Base-by-base conservation (phyloP, 2,113 vertebrate genomes). In the Chaetodon trifascialis region DNA sequence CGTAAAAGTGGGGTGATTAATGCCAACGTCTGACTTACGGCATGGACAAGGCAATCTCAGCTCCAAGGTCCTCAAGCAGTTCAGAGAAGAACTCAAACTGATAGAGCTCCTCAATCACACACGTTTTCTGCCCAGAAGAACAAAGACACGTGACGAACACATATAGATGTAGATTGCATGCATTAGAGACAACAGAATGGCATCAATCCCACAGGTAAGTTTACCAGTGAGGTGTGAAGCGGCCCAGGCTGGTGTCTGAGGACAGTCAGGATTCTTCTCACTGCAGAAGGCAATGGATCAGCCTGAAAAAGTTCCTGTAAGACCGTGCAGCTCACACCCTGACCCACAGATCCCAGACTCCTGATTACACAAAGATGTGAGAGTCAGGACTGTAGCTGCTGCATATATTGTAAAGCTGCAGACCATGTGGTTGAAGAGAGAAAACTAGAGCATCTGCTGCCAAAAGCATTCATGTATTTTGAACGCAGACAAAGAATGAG, bases 151-250 rank as follows among this genome's bases (percentile, higher is more conserved):
- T 11, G 8, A 72, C 11, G 81, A 40, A 64, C 12, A 4, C 4
- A 38, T 40, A 40, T 2, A 60, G 25, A 52, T 38, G 5, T 12
- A 16, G 0, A 52, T 25, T 1, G 42, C 30, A 60, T 67, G 4
- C 3, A 64, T 23, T 21, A 60, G 1, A 56, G 14, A 34, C 3
- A 46, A 44, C 6, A 16, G 8, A 34, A 55, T 42, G 17, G 52
- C 36, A 78, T 51, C 17, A 74, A 1, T 58, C 1, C 14, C 49
- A 42, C 17, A 16, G 49, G 30, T 46, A 2, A 40, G 14, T 52
- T 74, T 92, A 96, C 96, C 94, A 96, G 85, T 7, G 95, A 91
- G 30, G 91, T 91, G 77, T 95, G 95, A 16, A 96, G 93, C 55
- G 85, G 91, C 68, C 76, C 25, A 1, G 94, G 93, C 86, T 96